A percentile compares a stretch with the other conserved stretches of the same genome.
phyloP scores from a whole-genome alignment of 2,797 vertebrate species.

The Pteronotus mesoamericanus region DNA sequence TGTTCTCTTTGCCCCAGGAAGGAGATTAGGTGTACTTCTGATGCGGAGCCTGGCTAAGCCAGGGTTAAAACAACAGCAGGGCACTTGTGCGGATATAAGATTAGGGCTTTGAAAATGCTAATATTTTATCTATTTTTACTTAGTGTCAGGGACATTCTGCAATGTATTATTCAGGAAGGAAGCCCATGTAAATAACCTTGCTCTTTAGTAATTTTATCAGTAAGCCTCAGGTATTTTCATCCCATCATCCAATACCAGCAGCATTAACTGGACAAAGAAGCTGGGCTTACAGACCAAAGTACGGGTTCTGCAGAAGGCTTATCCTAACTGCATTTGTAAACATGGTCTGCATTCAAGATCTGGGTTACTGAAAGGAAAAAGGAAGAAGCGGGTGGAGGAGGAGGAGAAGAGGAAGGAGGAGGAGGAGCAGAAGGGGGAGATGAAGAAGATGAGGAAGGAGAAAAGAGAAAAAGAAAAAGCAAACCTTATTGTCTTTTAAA shows the following conservation, averaged over 20 bases:
- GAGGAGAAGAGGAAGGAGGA: fast-evolving
- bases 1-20: background rate
- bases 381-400: too few relatives aligned
- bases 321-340: background rate
- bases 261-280: background rate
- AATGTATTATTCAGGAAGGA: background rate
- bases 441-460: too few relatives aligned
- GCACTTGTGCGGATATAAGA: background rate
- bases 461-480: background rate
- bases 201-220: constrained; percentile 20
- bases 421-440: background rate
- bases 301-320: background rate
- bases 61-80: background rate
- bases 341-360: background rate
- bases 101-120: background rate
- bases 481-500: constrained; percentile 5
- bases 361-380: background rate
- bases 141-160: background rate
- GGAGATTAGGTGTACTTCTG: background rate
- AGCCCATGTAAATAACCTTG: background rate
- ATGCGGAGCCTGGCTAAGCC: background rate
- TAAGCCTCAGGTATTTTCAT: constrained; percentile 8
- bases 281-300: background rate
- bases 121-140: constrained; percentile 7
- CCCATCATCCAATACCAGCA: background rate